Evolutionary conservation across 2,888 invertebrate genomes (phyloP).

Genomic region (Pollenia griseotomentosa): DNA sequence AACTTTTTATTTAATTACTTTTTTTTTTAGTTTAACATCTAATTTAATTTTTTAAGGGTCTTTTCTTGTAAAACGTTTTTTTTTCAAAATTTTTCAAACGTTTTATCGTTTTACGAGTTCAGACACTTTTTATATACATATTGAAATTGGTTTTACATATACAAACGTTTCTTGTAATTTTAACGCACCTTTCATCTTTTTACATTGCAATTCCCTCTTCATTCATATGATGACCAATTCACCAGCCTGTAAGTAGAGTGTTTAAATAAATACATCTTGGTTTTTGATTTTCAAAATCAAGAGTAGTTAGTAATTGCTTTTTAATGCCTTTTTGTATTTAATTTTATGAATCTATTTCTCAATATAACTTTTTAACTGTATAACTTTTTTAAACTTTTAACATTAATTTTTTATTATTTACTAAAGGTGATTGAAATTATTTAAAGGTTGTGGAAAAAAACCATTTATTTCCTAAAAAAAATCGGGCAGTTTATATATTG

Average conservation of each 20-base stretch:
- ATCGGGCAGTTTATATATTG: too few species aligned
- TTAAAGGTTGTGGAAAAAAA: too few species aligned
- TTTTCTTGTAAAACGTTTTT: too few species aligned
- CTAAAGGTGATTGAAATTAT: too few species aligned
- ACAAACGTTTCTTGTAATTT: slow-evolving; percentile 29
- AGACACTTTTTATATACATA: neutral
- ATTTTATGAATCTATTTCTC: neutral
- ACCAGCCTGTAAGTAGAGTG: slow-evolving; percentile 71
- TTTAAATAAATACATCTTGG: slow-evolving; percentile 8
- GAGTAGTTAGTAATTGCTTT: slow-evolving; percentile 45
- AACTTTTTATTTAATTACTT: too few species aligned
- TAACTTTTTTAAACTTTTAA: neutral
- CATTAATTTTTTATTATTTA: too few species aligned
- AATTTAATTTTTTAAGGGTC: too few species aligned
- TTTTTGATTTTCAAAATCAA: slow-evolving; percentile 27
- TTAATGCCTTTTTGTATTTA: slow-evolving; percentile 12
- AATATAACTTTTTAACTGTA: neutral
- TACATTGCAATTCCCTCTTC: slow-evolving; percentile 61
- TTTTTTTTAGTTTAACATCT: too few species aligned
- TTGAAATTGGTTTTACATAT: slow-evolving; percentile 39
- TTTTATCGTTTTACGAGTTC: neutral
- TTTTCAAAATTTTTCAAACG: neutral
- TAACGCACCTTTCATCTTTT: slow-evolving; percentile 61
- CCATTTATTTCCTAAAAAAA: too few species aligned
- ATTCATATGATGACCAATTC: slow-evolving; percentile 60